These are phyloP conservation scores for Danaus chrysippus DNA, from an alignment of 2,888 invertebrate genomes.

Conservation along the genomic window DNA sequence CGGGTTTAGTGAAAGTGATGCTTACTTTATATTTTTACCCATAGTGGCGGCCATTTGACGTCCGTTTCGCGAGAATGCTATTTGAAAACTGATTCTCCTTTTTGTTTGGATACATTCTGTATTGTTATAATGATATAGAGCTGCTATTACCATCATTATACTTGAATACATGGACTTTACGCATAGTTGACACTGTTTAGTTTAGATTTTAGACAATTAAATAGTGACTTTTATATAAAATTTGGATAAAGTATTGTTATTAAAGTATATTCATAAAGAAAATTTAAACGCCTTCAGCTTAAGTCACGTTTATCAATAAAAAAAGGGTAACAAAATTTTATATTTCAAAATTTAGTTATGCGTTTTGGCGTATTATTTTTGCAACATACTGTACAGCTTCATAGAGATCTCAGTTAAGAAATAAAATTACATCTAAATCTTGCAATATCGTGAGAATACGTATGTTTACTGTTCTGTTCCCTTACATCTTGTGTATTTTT, in stretches of 20 bases:
- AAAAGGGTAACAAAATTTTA: too few species aligned
- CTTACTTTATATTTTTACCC: background rate
- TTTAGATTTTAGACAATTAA: background rate
- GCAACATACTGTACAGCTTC: background rate
- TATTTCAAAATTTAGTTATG: background rate
- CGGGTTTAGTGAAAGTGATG: too few species aligned
- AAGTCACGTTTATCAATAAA: too few species aligned
- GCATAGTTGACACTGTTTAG: slow-evolving; percentile 3
- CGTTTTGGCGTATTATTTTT: background rate
- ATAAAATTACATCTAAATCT: slow-evolving; percentile 1
- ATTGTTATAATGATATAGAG: slow-evolving; percentile 11
- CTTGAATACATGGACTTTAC: background rate
- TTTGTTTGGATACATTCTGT: slow-evolving; percentile 11
- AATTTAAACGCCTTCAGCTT: too few species aligned
- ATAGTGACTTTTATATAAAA: too few species aligned
- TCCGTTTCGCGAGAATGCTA: slow-evolving; percentile 33
- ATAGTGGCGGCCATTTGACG: slow-evolving; percentile 62
- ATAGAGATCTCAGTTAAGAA: background rate
- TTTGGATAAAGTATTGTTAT: too few species aligned
- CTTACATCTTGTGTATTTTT: slow-evolving; percentile 9
- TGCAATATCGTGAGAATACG: slow-evolving; percentile 34
- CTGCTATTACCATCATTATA: slow-evolving; percentile 16
- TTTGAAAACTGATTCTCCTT: slow-evolving; percentile 35
- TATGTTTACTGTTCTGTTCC: slow-evolving; percentile 29
- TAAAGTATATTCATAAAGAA: too few species aligned